Evolutionary conservation across 2,113 vertebrate genomes (phyloP).

Genomic region (Triplophysa dalaica): DNA sequence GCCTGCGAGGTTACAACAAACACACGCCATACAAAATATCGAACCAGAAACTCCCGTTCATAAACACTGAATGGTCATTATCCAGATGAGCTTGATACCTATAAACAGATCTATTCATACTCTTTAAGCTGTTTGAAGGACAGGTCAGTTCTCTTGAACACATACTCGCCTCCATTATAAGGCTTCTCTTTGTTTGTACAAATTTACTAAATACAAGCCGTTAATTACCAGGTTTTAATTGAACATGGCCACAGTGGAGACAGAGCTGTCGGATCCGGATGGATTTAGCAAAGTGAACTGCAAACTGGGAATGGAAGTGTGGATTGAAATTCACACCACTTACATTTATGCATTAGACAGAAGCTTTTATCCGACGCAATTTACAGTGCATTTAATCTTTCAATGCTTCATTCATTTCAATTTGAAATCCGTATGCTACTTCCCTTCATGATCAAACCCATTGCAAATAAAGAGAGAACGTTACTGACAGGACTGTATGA

Average conservation of each 20-base stretch:
- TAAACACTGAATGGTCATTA: slow-evolving; percentile 23
- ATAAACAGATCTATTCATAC: background rate
- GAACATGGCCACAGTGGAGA: slow-evolving; percentile 26
- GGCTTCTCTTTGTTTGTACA: slow-evolving; percentile 4
- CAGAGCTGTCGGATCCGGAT: slow-evolving; percentile 28
- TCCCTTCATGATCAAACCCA: too few species aligned
- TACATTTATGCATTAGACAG: background rate
- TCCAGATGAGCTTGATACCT: background rate
- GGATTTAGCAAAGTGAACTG: slow-evolving; percentile 6
- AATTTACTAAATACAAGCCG: slow-evolving; percentile 39
- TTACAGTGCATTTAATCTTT: too few species aligned
- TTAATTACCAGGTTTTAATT: slow-evolving; percentile 45
- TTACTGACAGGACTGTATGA: background rate
- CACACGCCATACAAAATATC: slow-evolving; percentile 52
- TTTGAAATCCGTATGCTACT: too few species aligned
- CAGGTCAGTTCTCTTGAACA: slow-evolving; percentile 7
- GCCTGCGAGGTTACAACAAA: slow-evolving; percentile 63
- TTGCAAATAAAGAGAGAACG: background rate
- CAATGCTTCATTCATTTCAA: too few species aligned
- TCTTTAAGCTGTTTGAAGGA: background rate
- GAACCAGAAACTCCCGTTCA: slow-evolving; percentile 30
- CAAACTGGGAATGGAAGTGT: background rate
- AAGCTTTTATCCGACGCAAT: background rate
- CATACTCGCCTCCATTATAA: slow-evolving; percentile 25
- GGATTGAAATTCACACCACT: slow-evolving; percentile 3